Conservation (phyloP, 2,797 vertebrate species). For the Neosilurus hyrtlii region DNA sequence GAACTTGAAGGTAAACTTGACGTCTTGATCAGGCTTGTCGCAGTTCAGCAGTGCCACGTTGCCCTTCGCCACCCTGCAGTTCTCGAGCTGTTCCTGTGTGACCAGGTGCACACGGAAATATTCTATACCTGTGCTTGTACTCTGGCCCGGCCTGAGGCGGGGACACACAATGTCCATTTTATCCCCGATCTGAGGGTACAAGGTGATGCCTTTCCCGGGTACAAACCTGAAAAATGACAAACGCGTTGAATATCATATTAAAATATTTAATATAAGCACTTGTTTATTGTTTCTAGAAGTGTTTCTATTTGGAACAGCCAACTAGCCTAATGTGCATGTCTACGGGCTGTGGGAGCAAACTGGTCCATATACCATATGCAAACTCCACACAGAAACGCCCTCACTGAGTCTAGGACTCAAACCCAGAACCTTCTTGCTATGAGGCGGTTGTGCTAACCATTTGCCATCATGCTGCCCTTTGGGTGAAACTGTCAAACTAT, state of each 20-base stretch:
- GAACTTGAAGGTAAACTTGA: slow-evolving; percentile 99
- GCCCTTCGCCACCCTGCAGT: slow-evolving; percentile 84
- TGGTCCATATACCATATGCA: too few relatives aligned
- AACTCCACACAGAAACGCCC: too few relatives aligned
- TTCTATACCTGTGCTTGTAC: slow-evolving; percentile 80
- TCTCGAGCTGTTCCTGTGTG: slow-evolving; percentile 89
- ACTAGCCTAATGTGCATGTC: too few relatives aligned
- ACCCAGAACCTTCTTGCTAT: too few relatives aligned
- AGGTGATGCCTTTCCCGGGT: slow-evolving; percentile 87
- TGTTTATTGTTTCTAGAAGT: not conserved
- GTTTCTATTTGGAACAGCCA: too few relatives aligned
- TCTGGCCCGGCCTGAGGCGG: slow-evolving; percentile 79
- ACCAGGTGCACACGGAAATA: slow-evolving; percentile 97
- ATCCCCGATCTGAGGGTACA: slow-evolving; percentile 97
- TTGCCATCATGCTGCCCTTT: not conserved
- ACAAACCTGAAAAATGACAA: slow-evolving; percentile 74
- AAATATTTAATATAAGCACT: not conserved
- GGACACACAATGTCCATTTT: slow-evolving; percentile 99
- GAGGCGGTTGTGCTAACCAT: too few relatives aligned
- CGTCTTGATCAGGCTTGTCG: slow-evolving; percentile 91
- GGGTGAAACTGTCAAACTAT: not conserved
- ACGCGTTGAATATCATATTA: not conserved
- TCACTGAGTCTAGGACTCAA: too few relatives aligned
- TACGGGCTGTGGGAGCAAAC: too few relatives aligned
- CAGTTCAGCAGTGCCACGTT: slow-evolving; percentile 94